These are phyloP conservation scores for Ethmia dodecea DNA, from an alignment of 2,888 invertebrate species.

Conservation along the genomic window DNA sequence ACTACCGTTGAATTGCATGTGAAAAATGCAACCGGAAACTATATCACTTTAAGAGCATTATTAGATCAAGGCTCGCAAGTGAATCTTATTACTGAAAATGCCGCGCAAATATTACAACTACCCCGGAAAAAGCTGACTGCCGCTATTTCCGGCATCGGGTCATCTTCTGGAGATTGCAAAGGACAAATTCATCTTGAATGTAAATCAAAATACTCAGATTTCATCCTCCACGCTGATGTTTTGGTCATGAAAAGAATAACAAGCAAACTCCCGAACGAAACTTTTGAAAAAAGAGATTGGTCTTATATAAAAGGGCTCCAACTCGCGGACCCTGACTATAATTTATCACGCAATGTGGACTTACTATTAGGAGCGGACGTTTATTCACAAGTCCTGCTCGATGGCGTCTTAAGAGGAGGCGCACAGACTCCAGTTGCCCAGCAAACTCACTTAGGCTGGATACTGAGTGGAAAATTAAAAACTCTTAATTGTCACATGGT, in stretches of 20 bases:
- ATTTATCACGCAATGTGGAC: slow-evolving; percentile 11
- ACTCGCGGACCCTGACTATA: slow-evolving; percentile 13
- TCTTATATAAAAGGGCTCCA: slow-evolving; percentile 5
- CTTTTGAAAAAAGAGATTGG: slow-evolving; percentile 6
- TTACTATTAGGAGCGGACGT: slow-evolving; percentile 9
- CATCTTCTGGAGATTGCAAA: background rate
- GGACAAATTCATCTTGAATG: background rate
- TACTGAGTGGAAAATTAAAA: background rate
- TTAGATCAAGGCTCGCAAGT: slow-evolving; percentile 12
- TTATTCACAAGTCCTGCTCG: background rate
- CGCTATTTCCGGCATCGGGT: background rate
- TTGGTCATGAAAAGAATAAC: background rate
- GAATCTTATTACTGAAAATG: slow-evolving; percentile 9
- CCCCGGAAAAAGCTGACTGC: slow-evolving; percentile 4
- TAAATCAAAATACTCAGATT: background rate
- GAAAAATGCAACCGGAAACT: background rate
- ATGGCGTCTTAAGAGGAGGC: background rate
- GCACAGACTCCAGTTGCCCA: background rate
- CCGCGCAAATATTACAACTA: too few species aligned
- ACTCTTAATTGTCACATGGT: background rate
- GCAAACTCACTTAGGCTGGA: background rate
- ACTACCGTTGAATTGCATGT: slow-evolving; percentile 13
- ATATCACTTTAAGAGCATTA: slow-evolving; percentile 6
- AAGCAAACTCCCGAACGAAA: background rate
- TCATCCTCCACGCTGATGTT: background rate